These are phyloP conservation scores for Oegoconia quadripuncta DNA, from an alignment of 2,888 invertebrate species.

Conservation along the genomic window DNA sequence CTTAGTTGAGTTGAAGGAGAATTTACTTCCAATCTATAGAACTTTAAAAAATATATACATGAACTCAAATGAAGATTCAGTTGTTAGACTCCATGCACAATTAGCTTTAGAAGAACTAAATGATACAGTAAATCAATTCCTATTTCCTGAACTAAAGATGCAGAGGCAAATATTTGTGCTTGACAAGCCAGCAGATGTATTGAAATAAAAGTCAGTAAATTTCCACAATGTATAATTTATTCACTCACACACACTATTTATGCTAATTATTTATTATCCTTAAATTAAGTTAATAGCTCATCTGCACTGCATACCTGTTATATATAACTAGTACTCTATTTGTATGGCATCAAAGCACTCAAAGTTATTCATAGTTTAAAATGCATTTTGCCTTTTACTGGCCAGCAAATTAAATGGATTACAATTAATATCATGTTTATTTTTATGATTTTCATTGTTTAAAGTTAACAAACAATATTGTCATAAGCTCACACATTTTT, in stretches of 20 bases:
- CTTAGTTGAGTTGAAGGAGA: conserved; percentile 81
- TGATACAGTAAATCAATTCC: conserved; percentile 80
- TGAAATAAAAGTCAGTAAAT: conserved; percentile 26
- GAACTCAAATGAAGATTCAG: conserved; percentile 81
- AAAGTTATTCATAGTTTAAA: not conserved
- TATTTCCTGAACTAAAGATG: conserved; percentile 78
- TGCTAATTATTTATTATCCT: conserved; percentile 1
- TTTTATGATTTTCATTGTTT: not conserved
- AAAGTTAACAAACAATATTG: no score
- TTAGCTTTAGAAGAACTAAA: conserved; percentile 88
- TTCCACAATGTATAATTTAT: conserved; percentile 18
- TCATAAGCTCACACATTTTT: not conserved
- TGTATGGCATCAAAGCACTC: conserved; percentile 11
- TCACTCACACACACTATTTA: conserved; percentile 13
- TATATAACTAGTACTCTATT: conserved; percentile 2
- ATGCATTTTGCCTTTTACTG: no score
- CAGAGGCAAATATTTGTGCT: conserved; percentile 77
- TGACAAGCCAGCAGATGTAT: conserved; percentile 26
- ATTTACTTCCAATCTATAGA: conserved; percentile 84
- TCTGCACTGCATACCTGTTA: not conserved
- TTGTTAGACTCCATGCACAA: conserved; percentile 86
- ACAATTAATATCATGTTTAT: not conserved
- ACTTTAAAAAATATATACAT: conserved; percentile 82
- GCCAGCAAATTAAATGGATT: conserved; percentile 6
- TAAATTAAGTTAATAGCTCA: conserved; percentile 4